A percentile compares a stretch with the other conserved stretches of the same genome.
Evolutionary conservation across 2,797 vertebrate species (phyloP).

Genomic region (Anableps anableps): DNA sequence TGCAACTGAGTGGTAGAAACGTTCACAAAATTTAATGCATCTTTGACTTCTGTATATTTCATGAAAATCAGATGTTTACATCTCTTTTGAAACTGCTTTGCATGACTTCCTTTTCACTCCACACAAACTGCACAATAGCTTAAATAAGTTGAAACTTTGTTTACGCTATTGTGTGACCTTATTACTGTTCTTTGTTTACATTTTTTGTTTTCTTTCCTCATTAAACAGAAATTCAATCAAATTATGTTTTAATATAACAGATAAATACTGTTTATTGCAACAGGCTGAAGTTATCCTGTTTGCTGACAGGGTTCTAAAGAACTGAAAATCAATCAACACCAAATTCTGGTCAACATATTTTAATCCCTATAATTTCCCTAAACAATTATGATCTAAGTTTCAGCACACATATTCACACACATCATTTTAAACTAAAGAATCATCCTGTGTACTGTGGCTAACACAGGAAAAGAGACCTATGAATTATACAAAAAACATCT

Average conservation of each 20-base stretch:
- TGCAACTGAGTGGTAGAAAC: background rate
- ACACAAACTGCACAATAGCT: background rate
- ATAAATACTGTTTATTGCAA: background rate
- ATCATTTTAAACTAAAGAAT: background rate
- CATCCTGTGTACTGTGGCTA: background rate
- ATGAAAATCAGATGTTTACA: background rate
- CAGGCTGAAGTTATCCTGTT: background rate
- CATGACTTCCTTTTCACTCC: background rate
- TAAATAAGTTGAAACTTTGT: background rate
- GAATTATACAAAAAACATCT: constrained; percentile 1
- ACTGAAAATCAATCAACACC: background rate
- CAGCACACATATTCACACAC: background rate
- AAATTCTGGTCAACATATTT: background rate
- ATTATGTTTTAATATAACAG: background rate
- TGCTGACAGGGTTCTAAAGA: background rate
- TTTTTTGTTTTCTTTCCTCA: background rate
- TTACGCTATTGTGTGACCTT: background rate
- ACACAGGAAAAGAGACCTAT: background rate
- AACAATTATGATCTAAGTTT: background rate
- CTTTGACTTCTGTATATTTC: background rate
- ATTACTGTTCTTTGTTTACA: background rate
- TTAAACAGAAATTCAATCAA: background rate
- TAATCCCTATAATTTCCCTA: background rate
- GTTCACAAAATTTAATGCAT: background rate
- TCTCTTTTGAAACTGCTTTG: background rate